phyloP scores from a whole-genome alignment of 1,140 invertebrate genomes.

The Pristionchus pacificus region DNA sequence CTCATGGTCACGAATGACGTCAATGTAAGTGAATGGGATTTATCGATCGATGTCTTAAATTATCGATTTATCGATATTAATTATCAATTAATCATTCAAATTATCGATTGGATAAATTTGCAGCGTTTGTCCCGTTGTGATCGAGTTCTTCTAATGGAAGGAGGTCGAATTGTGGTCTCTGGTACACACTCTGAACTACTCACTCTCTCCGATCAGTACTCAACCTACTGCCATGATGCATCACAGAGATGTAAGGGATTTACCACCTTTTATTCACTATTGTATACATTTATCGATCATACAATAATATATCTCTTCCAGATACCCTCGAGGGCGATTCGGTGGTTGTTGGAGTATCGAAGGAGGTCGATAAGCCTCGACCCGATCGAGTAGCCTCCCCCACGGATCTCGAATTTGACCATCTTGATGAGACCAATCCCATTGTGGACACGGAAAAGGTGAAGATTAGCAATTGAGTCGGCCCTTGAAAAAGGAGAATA shows the following conservation, averaged over 20 bases:
- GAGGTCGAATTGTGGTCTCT: slow-evolving; percentile 60
- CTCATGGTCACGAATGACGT: slow-evolving; percentile 49
- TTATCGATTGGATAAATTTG: slow-evolving; percentile 13
- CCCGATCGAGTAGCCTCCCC: neutral
- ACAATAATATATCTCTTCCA: neutral
- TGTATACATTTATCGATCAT: neutral
- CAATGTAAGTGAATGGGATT: slow-evolving; percentile 30
- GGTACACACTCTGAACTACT: slow-evolving; percentile 62
- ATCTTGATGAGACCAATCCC: neutral
- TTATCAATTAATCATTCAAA: neutral
- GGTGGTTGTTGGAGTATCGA: neutral
- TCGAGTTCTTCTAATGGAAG: slow-evolving; percentile 61
- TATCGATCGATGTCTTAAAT: neutral
- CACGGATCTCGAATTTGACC: neutral
- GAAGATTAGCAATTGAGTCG: neutral
- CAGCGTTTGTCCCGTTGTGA: slow-evolving; percentile 63
- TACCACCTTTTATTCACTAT: neutral
- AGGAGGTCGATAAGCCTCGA: neutral
- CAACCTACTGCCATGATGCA: slow-evolving; percentile 37
- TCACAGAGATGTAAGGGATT: slow-evolving; percentile 1
- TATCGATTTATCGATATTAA: neutral
- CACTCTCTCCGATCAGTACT: slow-evolving; percentile 51
- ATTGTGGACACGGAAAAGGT: neutral
- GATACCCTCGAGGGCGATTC: neutral
- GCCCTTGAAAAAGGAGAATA: neutral